Evolutionary conservation across 2,888 invertebrate species (phyloP).

Genomic region (Lacanobia wlatinum): DNA sequence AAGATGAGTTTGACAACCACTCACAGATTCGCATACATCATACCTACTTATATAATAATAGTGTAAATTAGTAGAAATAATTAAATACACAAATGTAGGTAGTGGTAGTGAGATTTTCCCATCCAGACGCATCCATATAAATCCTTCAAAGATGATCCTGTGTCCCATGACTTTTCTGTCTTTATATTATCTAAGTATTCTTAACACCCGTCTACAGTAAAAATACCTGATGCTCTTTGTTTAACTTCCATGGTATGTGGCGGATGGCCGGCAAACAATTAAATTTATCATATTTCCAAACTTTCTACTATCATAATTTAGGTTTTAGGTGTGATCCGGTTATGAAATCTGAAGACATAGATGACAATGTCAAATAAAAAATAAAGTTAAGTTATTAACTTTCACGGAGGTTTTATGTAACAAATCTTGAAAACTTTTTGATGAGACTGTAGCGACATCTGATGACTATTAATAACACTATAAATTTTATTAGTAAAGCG

Average conservation of each 20-base stretch:
- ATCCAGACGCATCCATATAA: neutral
- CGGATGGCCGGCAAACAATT: neutral
- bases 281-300: conserved; percentile 19
- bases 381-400: neutral
- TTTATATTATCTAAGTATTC: neutral
- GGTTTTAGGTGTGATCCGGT: neutral
- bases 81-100: neutral
- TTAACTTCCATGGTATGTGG: conserved; percentile 28
- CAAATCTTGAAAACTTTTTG: neutral
- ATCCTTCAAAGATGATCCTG: neutral
- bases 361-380: conserved; percentile 39
- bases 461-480: neutral
- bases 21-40: neutral
- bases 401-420: conserved; percentile 28
- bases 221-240: conserved; percentile 9
- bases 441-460: conserved; percentile 32
- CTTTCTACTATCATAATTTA: conserved; percentile 9
- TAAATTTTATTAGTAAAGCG: neutral
- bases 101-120: neutral
- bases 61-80: neutral
- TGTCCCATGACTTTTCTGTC: neutral
- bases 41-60: neutral
- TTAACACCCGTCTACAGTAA: neutral
- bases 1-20: neutral
- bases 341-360: conserved; percentile 22